phyloP scores from a whole-genome alignment of 2,888 invertebrate species.

The Gryllus longicercus region DNA sequence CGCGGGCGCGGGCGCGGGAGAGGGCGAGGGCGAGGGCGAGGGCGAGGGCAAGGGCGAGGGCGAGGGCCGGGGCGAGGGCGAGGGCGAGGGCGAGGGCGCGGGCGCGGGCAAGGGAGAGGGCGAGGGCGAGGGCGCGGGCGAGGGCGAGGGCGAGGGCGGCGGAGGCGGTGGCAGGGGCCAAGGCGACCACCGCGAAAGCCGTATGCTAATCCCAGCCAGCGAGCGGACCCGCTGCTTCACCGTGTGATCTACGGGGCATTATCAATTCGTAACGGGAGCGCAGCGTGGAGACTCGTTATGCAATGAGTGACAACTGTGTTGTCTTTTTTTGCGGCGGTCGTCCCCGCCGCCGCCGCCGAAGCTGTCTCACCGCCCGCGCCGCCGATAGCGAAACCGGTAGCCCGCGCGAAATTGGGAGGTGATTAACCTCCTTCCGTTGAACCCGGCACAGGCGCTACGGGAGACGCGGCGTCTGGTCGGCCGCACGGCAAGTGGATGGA shows the following conservation, averaged over 20 bases:
- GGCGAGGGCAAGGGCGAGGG: no score
- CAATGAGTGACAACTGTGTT: constrained; percentile 1
- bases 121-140: no score
- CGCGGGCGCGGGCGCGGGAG: no score
- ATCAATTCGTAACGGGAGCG: not conserved
- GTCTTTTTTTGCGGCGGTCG: not conserved
- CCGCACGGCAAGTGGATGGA: no score
- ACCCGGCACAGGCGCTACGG: not conserved
- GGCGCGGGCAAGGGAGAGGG: no score
- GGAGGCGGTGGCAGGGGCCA: no score
- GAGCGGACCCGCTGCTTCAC: not conserved
- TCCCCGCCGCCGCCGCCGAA: not conserved
- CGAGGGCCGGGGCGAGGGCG: no score
- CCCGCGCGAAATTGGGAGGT: not conserved
- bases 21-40: no score
- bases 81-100: no score
- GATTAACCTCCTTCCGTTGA: not conserved
- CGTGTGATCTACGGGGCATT: constrained; percentile 6
- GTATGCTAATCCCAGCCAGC: not conserved
- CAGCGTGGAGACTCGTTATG: not conserved
- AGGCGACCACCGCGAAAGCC: not conserved
- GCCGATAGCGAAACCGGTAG: constrained; percentile 3
- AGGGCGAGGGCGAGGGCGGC: no score
- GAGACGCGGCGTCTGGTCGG: no score
- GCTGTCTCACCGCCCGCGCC: not conserved